Conservation (phyloP, 2,888 invertebrate genomes). For the Phaedon cochleariae region DNA sequence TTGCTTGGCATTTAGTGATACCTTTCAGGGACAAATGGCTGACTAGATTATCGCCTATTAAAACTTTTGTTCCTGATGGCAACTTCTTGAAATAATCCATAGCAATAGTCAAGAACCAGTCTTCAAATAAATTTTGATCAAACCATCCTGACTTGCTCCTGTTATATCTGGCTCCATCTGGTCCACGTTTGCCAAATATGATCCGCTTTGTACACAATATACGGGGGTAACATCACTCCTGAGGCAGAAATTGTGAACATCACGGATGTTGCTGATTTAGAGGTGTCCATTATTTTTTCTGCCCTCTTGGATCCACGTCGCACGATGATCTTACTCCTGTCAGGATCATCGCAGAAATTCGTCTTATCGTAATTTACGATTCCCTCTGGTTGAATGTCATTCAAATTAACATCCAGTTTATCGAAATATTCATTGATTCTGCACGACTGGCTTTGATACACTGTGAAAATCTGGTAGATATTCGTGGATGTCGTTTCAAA, state of each 20-base stretch:
- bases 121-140: conserved; percentile 3
- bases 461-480: no score
- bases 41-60: conserved; percentile 6
- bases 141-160: conserved; percentile 8
- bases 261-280: background rate
- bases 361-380: background rate
- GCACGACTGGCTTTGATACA: no score
- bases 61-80: no score
- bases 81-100: no score
- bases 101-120: conserved; percentile 13
- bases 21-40: background rate
- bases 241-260: conserved; percentile 9
- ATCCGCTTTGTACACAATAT: conserved; percentile 14
- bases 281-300: conserved; percentile 40
- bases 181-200: conserved; percentile 13
- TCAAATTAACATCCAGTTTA: background rate
- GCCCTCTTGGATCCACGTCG: conserved; percentile 39
- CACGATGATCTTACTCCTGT: background rate
- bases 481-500: no score
- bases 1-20: background rate
- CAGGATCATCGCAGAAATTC: conserved; percentile 12
- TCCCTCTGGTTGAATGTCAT: background rate
- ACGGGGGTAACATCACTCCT: conserved; percentile 9
- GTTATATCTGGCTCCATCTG: background rate
- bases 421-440: background rate